These are phyloP conservation scores for Olivierus martensii DNA, from an alignment of 1,140 invertebrate genomes.

Conservation along the genomic window DNA sequence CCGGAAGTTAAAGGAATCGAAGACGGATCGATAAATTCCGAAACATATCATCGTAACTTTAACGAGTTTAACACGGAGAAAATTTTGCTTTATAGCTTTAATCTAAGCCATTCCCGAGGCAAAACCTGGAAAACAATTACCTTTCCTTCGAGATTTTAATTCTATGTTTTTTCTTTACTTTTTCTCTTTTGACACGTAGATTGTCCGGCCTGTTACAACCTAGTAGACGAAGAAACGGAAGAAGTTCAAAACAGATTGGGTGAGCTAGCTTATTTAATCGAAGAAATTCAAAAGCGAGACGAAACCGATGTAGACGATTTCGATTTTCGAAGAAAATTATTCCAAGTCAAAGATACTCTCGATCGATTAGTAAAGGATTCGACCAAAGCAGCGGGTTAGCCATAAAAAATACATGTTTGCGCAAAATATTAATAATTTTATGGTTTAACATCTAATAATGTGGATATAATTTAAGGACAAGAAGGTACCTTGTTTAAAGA, in stretches of 20 bases:
- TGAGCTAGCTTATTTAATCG: constrained; percentile 51
- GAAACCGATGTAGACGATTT: constrained; percentile 59
- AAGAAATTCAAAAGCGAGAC: constrained; percentile 42
- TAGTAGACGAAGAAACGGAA: constrained; percentile 74
- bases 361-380: constrained; percentile 9
- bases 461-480: too few relatives aligned
- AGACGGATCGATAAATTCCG: too few relatives aligned
- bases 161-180: background rate
- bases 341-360: constrained; percentile 45
- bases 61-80: background rate
- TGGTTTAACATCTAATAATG: too few relatives aligned
- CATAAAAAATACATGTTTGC: background rate
- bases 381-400: constrained; percentile 22
- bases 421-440: too few relatives aligned
- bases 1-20: too few relatives aligned
- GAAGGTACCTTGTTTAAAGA: too few relatives aligned
- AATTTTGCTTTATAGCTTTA: background rate
- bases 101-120: background rate
- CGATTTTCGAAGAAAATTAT: constrained; percentile 61
- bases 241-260: constrained; percentile 54
- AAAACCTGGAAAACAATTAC: too few relatives aligned
- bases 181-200: constrained; percentile 8
- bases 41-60: background rate
- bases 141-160: too few relatives aligned
- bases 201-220: constrained; percentile 85